Conservation (phyloP, 2,797 vertebrate genomes). For the Lerista edwardsae region DNA sequence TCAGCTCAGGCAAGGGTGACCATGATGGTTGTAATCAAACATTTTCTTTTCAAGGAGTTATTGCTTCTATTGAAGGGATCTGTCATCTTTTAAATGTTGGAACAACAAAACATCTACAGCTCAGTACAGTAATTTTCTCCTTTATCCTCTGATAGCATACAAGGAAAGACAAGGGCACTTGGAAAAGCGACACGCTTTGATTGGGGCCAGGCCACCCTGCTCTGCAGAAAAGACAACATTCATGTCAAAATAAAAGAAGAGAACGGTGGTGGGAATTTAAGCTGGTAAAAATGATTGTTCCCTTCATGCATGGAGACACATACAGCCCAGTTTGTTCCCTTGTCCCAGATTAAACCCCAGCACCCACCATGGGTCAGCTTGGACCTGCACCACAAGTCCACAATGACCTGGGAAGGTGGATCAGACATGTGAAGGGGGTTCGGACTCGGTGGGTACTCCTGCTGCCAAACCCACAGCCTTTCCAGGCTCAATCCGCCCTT, state of each 20-base stretch:
- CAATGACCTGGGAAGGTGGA: too few species aligned
- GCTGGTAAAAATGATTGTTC: too few species aligned
- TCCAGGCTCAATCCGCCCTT: too few species aligned
- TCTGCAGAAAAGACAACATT: neutral
- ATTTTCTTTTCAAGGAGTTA: constrained; percentile 36
- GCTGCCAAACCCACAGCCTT: too few species aligned
- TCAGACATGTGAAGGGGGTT: too few species aligned
- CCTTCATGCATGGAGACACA: too few species aligned
- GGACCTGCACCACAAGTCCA: too few species aligned
- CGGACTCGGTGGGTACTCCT: too few species aligned
- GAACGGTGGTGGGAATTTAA: neutral
- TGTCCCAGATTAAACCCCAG: too few species aligned
- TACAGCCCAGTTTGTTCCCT: too few species aligned
- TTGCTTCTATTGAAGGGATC: constrained; percentile 30
- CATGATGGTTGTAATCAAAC: neutral
- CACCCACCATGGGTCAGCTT: neutral
- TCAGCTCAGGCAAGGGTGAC: neutral
- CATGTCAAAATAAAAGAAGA: neutral
- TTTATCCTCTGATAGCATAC: neutral
- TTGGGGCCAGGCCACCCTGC: neutral
- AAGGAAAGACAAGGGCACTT: constrained; percentile 12
- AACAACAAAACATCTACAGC: neutral
- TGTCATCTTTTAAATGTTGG: constrained; percentile 9
- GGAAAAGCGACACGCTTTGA: constrained; percentile 26
- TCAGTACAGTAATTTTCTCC: neutral